These are phyloP conservation scores for Argyresthia goedartella DNA, from an alignment of 2,888 invertebrate species.

Conservation along the genomic window DNA sequence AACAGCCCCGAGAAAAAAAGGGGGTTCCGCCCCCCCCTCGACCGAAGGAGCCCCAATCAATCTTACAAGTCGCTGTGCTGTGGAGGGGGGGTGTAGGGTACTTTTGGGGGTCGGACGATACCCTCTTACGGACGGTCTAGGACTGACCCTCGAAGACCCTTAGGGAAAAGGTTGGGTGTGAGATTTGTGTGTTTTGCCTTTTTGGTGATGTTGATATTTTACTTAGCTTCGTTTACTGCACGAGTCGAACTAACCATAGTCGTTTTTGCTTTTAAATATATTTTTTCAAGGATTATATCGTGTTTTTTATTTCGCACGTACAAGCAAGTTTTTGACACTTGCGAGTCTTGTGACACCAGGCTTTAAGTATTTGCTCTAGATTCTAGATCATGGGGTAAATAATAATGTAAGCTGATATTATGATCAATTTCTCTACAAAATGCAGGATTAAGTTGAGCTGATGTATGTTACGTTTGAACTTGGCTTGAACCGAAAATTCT, in stretches of 20 bases:
- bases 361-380: no score
- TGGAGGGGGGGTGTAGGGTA: conserved; percentile 24
- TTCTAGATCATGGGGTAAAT: no score
- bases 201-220: conserved; percentile 17
- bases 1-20: conserved; percentile 60
- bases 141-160: conserved; percentile 57
- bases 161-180: conserved; percentile 50
- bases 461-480: neutral
- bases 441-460: no score
- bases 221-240: conserved; percentile 9
- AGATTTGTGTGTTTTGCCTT: conserved; percentile 33
- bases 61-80: conserved; percentile 67
- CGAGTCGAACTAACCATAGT: no score
- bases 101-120: conserved; percentile 58
- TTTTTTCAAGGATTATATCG: no score
- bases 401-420: no score
- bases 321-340: no score
- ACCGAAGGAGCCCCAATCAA: conserved; percentile 73
- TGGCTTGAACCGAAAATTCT: neutral
- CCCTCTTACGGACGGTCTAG: conserved; percentile 58
- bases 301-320: no score
- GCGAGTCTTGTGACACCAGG: no score
- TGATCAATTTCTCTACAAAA: no score
- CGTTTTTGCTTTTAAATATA: no score
- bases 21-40: conserved; percentile 56